Base-by-base conservation (phyloP, 35 echinoderm and acorn worm genomes). In the Antedon bifida region DNA sequence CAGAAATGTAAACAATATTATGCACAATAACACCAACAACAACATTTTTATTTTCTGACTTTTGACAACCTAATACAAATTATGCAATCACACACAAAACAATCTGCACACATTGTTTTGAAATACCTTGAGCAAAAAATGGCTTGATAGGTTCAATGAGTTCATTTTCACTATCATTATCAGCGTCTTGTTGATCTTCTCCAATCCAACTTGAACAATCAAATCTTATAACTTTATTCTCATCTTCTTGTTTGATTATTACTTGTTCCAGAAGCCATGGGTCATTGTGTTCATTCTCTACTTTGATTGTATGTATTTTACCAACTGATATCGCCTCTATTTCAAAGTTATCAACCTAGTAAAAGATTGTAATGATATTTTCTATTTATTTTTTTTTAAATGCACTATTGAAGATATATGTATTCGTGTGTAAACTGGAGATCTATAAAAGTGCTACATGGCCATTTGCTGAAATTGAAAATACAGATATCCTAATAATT, bases 221-320 rank as follows among this genome's bases (percentile, higher is more conserved):
- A 75, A 83, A 89, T 30, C 46, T 30, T 0, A 35, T 19, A 36
- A 77, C 73, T 32, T 83, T 36, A 42, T 82, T 81, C 32, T 73
- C 79, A 0, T 74, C 76, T 21, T 39, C 35, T 36, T 39, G 42
- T 51, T 46, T 51, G 29, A 29, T 31, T 23, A 51, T 51, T 2
- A 76, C 74, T 46, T 78, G 83, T 0, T 89, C 74, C 29, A 89
- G 87, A 76, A 44, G 84, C 87, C 87, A 89, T 11, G 38, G 30
- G 23, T 89, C 87, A 39, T 76, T n/a, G 7, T 78, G 78, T 14
- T 36, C 29, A 38, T 83, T 89, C 17, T 76, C 75, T 36, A 89
- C 36, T 76, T 74, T 14, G 29, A 89, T 76, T 0, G 36, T 83
- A 0, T 83, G 75, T 1, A 89, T 31, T 78, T 78, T 83, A 31